Evolutionary conservation across 2,113 vertebrate species (phyloP).

Genomic region (Pseudopodoces humilis): DNA sequence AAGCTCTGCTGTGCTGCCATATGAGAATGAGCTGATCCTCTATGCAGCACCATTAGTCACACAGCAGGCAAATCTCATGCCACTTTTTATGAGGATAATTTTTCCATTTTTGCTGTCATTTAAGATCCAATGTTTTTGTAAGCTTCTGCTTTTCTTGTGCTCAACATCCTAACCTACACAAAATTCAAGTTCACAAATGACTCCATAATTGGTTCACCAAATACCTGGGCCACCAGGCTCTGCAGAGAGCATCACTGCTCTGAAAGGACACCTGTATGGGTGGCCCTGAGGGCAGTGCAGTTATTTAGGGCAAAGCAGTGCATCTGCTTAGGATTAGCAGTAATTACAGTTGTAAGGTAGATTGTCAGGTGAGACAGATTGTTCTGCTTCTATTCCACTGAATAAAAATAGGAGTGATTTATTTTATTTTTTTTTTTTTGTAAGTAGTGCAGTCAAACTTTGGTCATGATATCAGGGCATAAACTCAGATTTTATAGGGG

Average conservation of each 20-base stretch:
- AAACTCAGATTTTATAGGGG: neutral
- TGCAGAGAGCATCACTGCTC: neutral
- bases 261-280: neutral
- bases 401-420: neutral
- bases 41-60: conserved; percentile 12
- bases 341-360: neutral
- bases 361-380: neutral
- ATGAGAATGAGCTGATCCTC: neutral
- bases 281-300: neutral
- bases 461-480: neutral
- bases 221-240: neutral
- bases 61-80: conserved; percentile 5
- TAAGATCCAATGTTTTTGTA: neutral
- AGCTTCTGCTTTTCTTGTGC: neutral
- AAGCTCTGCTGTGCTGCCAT: neutral
- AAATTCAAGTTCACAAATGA: neutral
- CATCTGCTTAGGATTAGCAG: neutral
- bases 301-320: neutral
- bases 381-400: neutral
- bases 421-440: neutral
- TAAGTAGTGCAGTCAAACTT: neutral
- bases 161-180: neutral
- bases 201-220: neutral
- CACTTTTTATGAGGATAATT: neutral
- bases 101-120: neutral